These are phyloP conservation scores for Hiodon tergisus DNA, from an alignment of 2,113 vertebrate genomes.

Conservation along the genomic window DNA sequence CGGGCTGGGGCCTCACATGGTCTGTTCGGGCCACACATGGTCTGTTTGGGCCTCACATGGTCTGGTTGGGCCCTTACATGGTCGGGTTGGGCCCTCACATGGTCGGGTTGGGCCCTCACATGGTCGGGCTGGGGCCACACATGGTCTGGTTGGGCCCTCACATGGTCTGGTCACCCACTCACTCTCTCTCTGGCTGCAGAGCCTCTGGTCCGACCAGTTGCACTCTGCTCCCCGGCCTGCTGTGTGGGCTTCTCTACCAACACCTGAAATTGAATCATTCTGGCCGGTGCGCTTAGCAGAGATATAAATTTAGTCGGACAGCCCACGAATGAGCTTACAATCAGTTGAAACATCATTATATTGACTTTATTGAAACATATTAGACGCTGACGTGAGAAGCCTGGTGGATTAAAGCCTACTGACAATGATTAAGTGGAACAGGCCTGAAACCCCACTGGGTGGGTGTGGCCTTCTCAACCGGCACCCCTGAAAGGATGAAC, in stretches of 20 bases:
- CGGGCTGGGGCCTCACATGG: too few relatives aligned
- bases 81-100: too few relatives aligned
- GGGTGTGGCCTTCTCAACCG: slow-evolving; percentile 19
- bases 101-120: too few relatives aligned
- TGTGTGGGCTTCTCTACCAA: neutral
- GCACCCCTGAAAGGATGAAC: slow-evolving; percentile 1
- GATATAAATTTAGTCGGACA: slow-evolving; percentile 33
- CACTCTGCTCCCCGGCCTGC: neutral
- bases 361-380: slow-evolving; percentile 44
- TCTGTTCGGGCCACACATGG: too few relatives aligned
- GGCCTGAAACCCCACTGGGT: slow-evolving; percentile 23
- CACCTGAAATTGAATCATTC: neutral
- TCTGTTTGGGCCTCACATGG: too few relatives aligned
- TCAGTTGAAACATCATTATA: slow-evolving; percentile 39
- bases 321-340: slow-evolving; percentile 40
- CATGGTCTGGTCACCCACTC: too few relatives aligned
- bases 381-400: slow-evolving; percentile 30
- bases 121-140: too few relatives aligned
- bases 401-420: slow-evolving; percentile 30
- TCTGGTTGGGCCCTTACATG: too few relatives aligned
- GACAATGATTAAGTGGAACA: slow-evolving; percentile 38
- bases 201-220: slow-evolving; percentile 10
- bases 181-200: neutral
- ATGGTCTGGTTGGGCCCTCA: too few relatives aligned
- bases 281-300: slow-evolving; percentile 2